Evolutionary conservation across 2,888 invertebrate species (phyloP).

Genomic region (Oscheius sp.): DNA sequence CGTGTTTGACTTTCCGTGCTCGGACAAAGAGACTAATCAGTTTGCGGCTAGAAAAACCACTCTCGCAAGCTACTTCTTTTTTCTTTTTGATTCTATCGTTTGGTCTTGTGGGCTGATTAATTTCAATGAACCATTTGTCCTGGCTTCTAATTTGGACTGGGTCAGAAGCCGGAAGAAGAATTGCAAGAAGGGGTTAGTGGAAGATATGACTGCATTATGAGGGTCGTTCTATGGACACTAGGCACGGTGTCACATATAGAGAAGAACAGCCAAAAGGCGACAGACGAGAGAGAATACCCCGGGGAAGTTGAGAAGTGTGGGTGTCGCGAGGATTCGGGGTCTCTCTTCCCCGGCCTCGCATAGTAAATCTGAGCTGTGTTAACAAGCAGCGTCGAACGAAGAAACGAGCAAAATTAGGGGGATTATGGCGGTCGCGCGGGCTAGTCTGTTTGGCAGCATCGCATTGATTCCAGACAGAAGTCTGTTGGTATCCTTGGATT

Average conservation of each 20-base stretch:
- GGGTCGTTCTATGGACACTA: background rate
- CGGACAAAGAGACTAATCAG: slow-evolving; percentile 30
- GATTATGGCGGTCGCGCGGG: slow-evolving; percentile 34
- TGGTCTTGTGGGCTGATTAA: too few species aligned
- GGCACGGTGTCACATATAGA: slow-evolving; percentile 13
- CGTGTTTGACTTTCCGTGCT: slow-evolving; percentile 30
- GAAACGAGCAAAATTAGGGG: slow-evolving; percentile 38
- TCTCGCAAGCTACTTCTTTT: slow-evolving; percentile 17
- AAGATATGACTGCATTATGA: background rate
- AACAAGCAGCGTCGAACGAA: slow-evolving; percentile 36
- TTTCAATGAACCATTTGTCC: slow-evolving; percentile 5
- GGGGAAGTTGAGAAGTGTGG: slow-evolving; percentile 24
- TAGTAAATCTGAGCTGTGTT: slow-evolving; percentile 36
- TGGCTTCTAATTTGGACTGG: background rate
- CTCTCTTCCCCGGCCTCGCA: slow-evolving; percentile 12
- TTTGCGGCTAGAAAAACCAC: slow-evolving; percentile 29
- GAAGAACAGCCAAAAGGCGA: slow-evolving; percentile 12
- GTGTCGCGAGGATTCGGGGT: slow-evolving; percentile 14
- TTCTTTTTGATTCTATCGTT: background rate
- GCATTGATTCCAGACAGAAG: slow-evolving; percentile 37
- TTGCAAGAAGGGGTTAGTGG: background rate
- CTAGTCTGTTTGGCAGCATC: slow-evolving; percentile 36
- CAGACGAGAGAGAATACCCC: slow-evolving; percentile 31
- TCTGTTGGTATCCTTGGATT: slow-evolving; percentile 24
- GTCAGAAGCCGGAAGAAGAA: background rate